Conservation (phyloP, 2,113 vertebrate species). For the Connochaetes taurinus region DNA sequence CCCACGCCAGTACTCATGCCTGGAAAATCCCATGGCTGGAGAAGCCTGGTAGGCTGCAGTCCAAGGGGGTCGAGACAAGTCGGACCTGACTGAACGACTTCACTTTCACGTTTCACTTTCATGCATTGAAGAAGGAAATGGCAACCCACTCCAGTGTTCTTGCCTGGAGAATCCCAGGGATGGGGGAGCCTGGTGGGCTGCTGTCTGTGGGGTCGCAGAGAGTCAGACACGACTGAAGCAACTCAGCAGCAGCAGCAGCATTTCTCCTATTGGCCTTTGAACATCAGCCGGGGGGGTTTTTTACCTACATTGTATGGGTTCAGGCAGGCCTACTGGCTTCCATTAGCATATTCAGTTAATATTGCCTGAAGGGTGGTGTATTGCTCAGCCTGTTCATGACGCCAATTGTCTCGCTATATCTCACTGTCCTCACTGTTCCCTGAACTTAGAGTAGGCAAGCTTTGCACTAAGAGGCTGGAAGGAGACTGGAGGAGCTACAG, state of each 20-base stretch:
- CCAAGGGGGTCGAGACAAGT: too few relatives aligned
- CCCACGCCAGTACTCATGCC: too few relatives aligned
- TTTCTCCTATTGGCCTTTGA: not conserved
- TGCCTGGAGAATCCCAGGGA: too few relatives aligned
- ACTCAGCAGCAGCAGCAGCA: too few relatives aligned
- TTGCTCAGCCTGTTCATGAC: not conserved
- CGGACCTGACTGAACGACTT: too few relatives aligned
- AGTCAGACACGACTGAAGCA: fast-evolving
- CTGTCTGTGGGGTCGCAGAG: too few relatives aligned
- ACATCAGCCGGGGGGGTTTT: not conserved
- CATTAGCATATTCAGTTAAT: not conserved
- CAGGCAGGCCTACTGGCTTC: not conserved
- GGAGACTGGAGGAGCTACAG: not conserved
- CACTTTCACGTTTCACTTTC: too few relatives aligned
- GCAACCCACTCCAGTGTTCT: too few relatives aligned
- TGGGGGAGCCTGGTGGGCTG: too few relatives aligned
- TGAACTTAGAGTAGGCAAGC: not conserved
- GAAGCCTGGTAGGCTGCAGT: too few relatives aligned
- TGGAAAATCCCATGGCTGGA: too few relatives aligned
- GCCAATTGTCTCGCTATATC: not conserved
- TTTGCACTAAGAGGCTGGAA: not conserved
- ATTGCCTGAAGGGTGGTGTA: not conserved
- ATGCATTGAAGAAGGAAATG: too few relatives aligned
- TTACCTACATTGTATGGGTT: not conserved
- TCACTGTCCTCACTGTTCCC: not conserved